phyloP scores from a whole-genome alignment of 2,888 invertebrate species.

The Ametastegia equiseti region DNA sequence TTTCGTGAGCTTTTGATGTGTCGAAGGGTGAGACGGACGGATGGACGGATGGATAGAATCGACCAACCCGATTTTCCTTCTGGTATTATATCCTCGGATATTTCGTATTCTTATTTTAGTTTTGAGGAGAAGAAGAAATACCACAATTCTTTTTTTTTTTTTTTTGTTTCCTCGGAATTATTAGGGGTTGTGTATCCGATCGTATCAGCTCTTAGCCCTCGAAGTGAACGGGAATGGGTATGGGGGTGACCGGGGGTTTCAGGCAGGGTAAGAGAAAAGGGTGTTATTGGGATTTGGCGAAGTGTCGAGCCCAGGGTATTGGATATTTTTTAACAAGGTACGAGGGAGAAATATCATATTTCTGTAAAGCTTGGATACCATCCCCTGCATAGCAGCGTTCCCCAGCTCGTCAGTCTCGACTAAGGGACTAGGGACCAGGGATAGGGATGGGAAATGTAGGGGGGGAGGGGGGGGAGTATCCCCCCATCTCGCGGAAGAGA shows the following conservation, averaged over 20 bases:
- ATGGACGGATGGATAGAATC: too few species aligned
- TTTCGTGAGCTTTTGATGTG: not conserved
- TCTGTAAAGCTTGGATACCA: constrained; percentile 64
- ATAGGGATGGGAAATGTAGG: too few species aligned
- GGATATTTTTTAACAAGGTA: constrained; percentile 70
- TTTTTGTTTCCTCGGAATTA: not conserved
- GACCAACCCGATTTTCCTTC: not conserved
- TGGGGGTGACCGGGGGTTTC: too few species aligned
- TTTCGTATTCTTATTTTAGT: not conserved
- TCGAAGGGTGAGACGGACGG: not conserved
- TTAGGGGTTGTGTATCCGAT: constrained; percentile 10
- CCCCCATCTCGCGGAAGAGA: constrained; percentile 5
- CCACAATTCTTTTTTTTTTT: constrained; percentile 43
- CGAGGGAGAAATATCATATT: constrained; percentile 67
- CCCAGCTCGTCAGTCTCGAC: constrained; percentile 12
- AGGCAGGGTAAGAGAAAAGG: constrained; percentile 46
- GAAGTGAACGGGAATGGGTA: constrained; percentile 37
- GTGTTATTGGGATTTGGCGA: constrained; percentile 42
- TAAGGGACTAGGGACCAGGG: too few species aligned
- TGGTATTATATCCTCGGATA: not conserved
- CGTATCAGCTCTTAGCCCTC: constrained; percentile 52
- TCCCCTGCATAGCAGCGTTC: not conserved
- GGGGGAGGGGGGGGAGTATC: not conserved
- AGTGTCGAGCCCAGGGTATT: constrained; percentile 55
- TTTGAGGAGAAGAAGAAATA: too few species aligned